Conservation (phyloP, 2,113 vertebrate genomes). For the Proterorhinus semilunaris region DNA sequence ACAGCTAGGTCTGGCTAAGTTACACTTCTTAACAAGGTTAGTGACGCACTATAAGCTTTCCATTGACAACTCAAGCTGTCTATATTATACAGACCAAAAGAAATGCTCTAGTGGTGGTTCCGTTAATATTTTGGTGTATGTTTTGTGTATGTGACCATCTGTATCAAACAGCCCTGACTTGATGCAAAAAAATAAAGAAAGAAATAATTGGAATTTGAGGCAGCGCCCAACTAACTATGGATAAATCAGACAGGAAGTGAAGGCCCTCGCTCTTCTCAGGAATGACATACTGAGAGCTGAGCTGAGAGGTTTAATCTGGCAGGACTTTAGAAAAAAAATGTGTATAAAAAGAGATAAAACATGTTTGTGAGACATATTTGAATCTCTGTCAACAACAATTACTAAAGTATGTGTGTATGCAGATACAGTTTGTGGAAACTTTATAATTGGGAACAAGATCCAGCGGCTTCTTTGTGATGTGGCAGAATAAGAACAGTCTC, state of each 20-base stretch:
- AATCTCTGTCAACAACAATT: constrained; percentile 47
- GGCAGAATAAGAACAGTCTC: constrained; percentile 3
- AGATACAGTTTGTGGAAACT: constrained; percentile 9
- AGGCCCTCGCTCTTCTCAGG: constrained; percentile 48
- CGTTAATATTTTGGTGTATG: neutral
- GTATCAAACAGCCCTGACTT: neutral
- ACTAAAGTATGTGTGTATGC: constrained; percentile 32
- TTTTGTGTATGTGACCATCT: neutral
- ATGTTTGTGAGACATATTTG: constrained; percentile 34
- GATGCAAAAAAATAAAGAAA: neutral
- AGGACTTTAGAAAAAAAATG: too few species aligned
- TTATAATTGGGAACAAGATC: constrained; percentile 23
- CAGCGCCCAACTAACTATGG: neutral
- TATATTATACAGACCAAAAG: neutral
- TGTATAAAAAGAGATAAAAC: constrained; percentile 48
- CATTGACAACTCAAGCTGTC: neutral
- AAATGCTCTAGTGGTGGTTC: neutral
- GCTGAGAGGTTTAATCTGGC: constrained; percentile 50
- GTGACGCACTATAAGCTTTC: constrained; percentile 13
- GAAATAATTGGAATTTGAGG: neutral
- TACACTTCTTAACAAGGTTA: constrained; percentile 36
- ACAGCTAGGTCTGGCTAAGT: constrained; percentile 71
- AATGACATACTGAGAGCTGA: constrained; percentile 45
- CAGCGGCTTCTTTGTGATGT: constrained; percentile 14
- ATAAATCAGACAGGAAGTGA: constrained; percentile 10